Conservation (phyloP, 2,113 vertebrate species). For the Piaya cayana region DNA sequence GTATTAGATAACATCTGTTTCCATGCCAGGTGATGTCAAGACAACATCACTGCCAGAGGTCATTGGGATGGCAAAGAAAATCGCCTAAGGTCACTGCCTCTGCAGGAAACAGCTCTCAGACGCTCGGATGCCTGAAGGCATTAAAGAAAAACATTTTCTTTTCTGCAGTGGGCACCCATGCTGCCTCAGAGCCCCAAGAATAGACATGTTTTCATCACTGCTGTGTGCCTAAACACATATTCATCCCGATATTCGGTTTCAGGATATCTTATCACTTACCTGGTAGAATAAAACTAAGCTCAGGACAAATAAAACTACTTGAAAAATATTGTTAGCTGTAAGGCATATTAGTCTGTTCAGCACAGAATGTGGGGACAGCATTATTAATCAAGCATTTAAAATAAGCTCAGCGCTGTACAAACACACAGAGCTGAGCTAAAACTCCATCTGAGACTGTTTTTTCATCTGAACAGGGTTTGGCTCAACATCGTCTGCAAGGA, state of each 20-base stretch:
- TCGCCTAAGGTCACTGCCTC: neutral
- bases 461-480: neutral
- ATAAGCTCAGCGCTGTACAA: neutral
- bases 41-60: neutral
- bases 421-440: neutral
- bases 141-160: neutral
- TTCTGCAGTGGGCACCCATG: neutral
- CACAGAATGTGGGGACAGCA: neutral
- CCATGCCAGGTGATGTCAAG: neutral
- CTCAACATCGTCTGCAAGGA: neutral
- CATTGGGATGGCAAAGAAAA: neutral
- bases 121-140: neutral
- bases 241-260: neutral
- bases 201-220: neutral
- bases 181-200: neutral
- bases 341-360: neutral
- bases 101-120: accelerated
- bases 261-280: neutral
- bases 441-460: neutral
- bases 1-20: neutral
- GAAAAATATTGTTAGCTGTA: neutral
- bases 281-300: neutral
- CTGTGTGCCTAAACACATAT: neutral
- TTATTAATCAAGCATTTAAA: neutral
- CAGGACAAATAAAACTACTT: neutral